These are phyloP conservation scores for Lamprotornis superbus DNA, from an alignment of 2,113 vertebrate genomes.

Conservation along the genomic window DNA sequence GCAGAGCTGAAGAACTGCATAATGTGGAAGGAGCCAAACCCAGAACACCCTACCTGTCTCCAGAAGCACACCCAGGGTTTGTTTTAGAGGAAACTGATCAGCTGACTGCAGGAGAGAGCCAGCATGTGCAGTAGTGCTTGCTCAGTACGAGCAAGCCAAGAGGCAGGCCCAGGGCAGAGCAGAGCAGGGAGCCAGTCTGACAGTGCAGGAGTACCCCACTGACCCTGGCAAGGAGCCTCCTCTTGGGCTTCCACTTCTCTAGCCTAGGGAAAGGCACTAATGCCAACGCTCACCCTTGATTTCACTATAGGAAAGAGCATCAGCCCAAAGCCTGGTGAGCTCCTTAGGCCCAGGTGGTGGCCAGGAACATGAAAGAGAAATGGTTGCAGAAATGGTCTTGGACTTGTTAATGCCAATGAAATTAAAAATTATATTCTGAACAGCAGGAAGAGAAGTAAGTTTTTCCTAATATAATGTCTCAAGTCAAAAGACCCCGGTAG, in stretches of 20 bases:
- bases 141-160: accelerated
- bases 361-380: not conserved
- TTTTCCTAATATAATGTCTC: not conserved
- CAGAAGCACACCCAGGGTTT: not conserved
- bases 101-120: not conserved
- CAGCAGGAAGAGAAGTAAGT: not conserved
- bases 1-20: not conserved
- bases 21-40: not conserved
- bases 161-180: not conserved
- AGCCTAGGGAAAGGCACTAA: not conserved
- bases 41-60: not conserved
- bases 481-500: not conserved
- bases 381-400: accelerated
- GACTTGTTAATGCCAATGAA: not conserved
- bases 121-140: not conserved
- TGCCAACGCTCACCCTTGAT: not conserved
- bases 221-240: accelerated
- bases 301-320: not conserved
- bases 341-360: not conserved
- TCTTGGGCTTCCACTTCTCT: not conserved
- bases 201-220: not conserved
- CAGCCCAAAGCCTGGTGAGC: not conserved
- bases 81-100: not conserved
- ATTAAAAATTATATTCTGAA: not conserved
- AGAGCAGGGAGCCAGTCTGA: not conserved